Base-by-base conservation (phyloP, 2,888 invertebrate genomes). In the Ichneumoninae sp. region DNA sequence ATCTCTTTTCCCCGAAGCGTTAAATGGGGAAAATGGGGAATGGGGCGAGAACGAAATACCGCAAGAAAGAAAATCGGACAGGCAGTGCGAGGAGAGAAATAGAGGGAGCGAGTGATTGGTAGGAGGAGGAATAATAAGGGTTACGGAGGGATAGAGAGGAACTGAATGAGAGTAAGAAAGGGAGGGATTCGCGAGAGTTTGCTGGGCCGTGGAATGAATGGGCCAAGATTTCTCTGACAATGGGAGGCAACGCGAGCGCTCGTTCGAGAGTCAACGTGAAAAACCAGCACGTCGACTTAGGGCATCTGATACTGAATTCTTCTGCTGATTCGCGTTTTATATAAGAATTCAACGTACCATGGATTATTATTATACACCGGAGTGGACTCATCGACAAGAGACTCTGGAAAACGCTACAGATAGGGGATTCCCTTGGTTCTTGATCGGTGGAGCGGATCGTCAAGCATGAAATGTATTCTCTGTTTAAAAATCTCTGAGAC, bases 401-500 rank as follows among this genome's bases (percentile, higher is more conserved):
- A 66, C 44, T 26, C 50, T 4, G 47, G 3, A 36, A 22, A 47
- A 22, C 5, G 40, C 50, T 44, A n/a, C 70, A 30, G 54, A 52
- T 33, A 26, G n/a, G n/a, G 52, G 50, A 22, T 16, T 65, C 40
- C 13, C 10, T 54, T 3, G 65, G 44, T 75, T 47, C 63, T 79
- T 19, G 54, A 75, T 66, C 71, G 69, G 70, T 66, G 44, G 63
- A 44, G 13, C 30, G 63, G 33, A 33, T 36, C 1, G 33, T 47
- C 13, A 44, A 52, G 70, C 22, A 70, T 26, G 65, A 57, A 33
- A 54, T 75, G 63, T 52, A 79, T 71, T 89, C 84, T 85, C 88
- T 86, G 89, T 89, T 88, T 88, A 85, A 87, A 44, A 89, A 89
- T 90, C 68, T 74, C 54, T 33, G 26, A 33, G 52, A 54, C 68